phyloP scores from a whole-genome alignment of 2,797 vertebrate genomes.

The Gymnocypris eckloni region DNA sequence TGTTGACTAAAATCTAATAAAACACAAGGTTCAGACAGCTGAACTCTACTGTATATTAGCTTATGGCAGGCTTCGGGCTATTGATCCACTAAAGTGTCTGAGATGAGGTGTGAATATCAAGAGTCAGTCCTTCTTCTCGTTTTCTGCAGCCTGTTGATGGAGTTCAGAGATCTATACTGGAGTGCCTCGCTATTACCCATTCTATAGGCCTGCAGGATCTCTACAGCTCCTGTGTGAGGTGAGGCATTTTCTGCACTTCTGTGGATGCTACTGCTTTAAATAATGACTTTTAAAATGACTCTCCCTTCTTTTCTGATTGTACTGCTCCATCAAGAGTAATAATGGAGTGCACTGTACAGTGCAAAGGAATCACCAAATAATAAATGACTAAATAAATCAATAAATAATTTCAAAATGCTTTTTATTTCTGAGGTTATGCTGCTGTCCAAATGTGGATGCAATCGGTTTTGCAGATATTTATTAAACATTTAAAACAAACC shows the following conservation, averaged over 20 bases:
- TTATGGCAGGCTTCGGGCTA: not conserved
- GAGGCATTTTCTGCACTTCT: constrained; percentile 67
- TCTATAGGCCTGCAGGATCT: constrained; percentile 85
- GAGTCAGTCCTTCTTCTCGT: not conserved
- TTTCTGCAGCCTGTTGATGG: constrained; percentile 82
- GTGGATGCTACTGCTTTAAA: not conserved
- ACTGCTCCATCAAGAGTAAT: not conserved
- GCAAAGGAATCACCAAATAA: constrained; percentile 20
- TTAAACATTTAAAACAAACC: constrained; percentile 11
- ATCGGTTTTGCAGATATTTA: not conserved
- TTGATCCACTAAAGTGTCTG: not conserved
- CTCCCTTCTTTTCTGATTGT: not conserved
- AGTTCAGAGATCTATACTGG: constrained; percentile 84
- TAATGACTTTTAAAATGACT: not conserved
- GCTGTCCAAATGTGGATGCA: not conserved
- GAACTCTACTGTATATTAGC: not conserved
- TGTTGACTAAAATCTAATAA: not conserved
- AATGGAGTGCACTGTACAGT: not conserved
- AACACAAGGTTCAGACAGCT: not conserved
- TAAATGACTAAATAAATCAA: constrained; percentile 13
- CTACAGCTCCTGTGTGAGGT: constrained; percentile 88
- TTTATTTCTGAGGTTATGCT: not conserved
- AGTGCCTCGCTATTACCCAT: constrained; percentile 91
- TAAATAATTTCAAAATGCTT: constrained; percentile 26
- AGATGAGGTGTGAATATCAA: constrained; percentile 16